phyloP scores from a whole-genome alignment of 1,140 invertebrate species.

The Elymnias hypermnestra region DNA sequence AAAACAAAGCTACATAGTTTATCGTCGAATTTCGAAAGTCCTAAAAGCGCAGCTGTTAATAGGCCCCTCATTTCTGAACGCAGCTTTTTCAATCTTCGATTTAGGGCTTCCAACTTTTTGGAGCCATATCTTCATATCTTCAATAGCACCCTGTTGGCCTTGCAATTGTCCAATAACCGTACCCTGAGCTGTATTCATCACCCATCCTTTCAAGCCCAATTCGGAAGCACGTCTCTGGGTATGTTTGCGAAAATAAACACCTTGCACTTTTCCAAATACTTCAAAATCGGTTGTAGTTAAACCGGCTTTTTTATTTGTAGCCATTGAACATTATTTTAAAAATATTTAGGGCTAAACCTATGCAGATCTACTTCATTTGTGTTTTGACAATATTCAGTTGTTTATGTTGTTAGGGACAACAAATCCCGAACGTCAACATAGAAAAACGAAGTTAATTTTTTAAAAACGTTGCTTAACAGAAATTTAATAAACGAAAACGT shows the following conservation, averaged over 20 bases:
- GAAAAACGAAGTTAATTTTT: background rate
- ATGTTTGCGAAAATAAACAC: conserved; percentile 77
- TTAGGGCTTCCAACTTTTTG: conserved; percentile 78
- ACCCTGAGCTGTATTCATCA: conserved; percentile 79
- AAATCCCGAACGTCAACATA: background rate
- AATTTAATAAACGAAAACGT: conserved; percentile 1
- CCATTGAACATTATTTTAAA: conserved; percentile 23
- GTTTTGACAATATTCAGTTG: conserved; percentile 28
- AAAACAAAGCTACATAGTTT: conserved; percentile 13
- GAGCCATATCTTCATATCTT: conserved; percentile 80
- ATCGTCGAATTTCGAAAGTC: conserved; percentile 56
- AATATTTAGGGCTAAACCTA: background rate
- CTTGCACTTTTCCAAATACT: conserved; percentile 78
- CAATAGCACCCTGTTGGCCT: conserved; percentile 74
- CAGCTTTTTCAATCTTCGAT: conserved; percentile 78
- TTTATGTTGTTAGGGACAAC: conserved; percentile 32
- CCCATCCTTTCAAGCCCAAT: conserved; percentile 80
- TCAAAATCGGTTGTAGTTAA: conserved; percentile 69
- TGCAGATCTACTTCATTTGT: background rate
- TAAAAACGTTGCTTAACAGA: conserved; percentile 3
- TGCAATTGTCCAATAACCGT: conserved; percentile 81
- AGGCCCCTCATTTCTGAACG: conserved; percentile 71
- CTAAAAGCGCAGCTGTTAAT: conserved; percentile 47
- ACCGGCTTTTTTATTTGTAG: conserved; percentile 30
- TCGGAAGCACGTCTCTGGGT: conserved; percentile 77